Conservation (phyloP, 2,888 invertebrate species). For the Acholoe squamosa region DNA sequence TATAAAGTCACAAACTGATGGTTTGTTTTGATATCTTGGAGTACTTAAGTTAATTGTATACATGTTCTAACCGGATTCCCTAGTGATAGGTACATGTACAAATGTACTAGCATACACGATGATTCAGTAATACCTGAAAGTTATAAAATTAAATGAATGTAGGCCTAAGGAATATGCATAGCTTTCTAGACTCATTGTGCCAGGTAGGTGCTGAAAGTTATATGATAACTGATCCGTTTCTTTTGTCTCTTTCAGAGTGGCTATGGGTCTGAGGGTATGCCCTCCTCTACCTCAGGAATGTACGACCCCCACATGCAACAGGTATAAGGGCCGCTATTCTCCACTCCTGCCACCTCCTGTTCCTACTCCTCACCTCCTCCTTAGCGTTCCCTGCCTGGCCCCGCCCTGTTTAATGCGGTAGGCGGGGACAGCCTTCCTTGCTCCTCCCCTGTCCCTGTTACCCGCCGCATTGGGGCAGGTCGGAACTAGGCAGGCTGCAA, state of each 20-base stretch:
- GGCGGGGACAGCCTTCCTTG: not conserved
- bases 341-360: slow-evolving; percentile 32
- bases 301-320: slow-evolving; percentile 71
- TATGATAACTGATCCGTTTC: too few relatives aligned
- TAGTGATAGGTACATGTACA: too few relatives aligned
- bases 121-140: too few relatives aligned
- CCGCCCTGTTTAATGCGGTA: not conserved
- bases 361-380: not conserved
- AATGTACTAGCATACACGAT: too few relatives aligned
- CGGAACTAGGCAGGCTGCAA: not conserved
- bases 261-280: slow-evolving; percentile 70
- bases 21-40: not conserved
- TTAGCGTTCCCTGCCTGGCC: not conserved
- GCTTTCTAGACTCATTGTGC: too few relatives aligned
- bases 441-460: not conserved
- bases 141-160: too few relatives aligned
- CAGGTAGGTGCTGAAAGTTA: too few relatives aligned
- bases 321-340: slow-evolving; percentile 58
- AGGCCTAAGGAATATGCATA: too few relatives aligned
- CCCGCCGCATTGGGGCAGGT: slow-evolving; percentile 7
- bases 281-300: slow-evolving; percentile 71
- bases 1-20: not conserved
- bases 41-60: too few relatives aligned
- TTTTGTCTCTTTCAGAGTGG: slow-evolving; percentile 64
- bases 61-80: too few relatives aligned